Evolutionary conservation across 2,888 invertebrate genomes (phyloP).

Genomic region (Scaptomyza parva): DNA sequence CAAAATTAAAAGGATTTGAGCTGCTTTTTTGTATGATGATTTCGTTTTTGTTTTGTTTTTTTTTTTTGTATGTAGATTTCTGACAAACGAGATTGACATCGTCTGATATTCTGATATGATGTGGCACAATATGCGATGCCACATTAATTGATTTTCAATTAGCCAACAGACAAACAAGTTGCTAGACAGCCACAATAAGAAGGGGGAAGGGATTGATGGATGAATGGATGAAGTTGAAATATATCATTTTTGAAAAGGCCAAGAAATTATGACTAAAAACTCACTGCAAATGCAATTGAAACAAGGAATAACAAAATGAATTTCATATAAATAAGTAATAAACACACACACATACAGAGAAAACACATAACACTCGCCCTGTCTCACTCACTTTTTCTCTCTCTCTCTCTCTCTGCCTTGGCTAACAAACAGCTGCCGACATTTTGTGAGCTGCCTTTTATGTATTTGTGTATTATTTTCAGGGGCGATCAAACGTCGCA

Average conservation of each 20-base stretch:
- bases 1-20: conserved; percentile 63
- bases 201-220: not conserved
- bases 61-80: conserved; percentile 29
- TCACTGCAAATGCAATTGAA: conserved; percentile 40
- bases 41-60: conserved; percentile 14
- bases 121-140: conserved; percentile 51
- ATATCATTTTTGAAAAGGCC: conserved; percentile 47
- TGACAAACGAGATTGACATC: conserved; percentile 49
- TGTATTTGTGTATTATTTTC: conserved; percentile 9
- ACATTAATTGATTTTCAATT: conserved; percentile 79
- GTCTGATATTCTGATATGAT: conserved; percentile 47
- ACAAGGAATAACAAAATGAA: conserved; percentile 40
- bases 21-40: conserved; percentile 2
- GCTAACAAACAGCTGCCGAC: conserved; percentile 64
- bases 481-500: conserved; percentile 65
- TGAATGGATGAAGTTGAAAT: too few species aligned
- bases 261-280: conserved; percentile 63
- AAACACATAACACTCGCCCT: conserved; percentile 11
- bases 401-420: conserved; percentile 8
- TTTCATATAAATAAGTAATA: conserved; percentile 47
- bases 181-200: conserved; percentile 1
- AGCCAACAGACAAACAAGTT: conserved; percentile 52
- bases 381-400: not conserved
- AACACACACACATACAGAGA: conserved; percentile 15
- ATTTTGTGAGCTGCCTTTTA: conserved; percentile 54